These are phyloP conservation scores for Cecropterus lyciades DNA, from an alignment of 1,140 invertebrate genomes.

Conservation along the genomic window DNA sequence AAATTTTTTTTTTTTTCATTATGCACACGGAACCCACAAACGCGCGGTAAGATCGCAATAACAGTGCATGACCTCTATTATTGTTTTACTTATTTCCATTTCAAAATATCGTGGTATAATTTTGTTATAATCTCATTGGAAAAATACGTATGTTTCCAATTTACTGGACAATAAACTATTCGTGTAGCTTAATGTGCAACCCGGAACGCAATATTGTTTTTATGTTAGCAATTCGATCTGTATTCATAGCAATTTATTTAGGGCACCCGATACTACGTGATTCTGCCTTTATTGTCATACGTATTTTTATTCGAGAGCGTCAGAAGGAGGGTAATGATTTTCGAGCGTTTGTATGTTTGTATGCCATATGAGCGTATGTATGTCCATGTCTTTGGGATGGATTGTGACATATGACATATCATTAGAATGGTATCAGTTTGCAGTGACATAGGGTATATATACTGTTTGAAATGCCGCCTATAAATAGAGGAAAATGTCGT, in stretches of 20 bases:
- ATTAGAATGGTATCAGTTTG: too few relatives aligned
- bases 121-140: conserved; percentile 28
- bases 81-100: conserved; percentile 12
- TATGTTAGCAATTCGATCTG: conserved; percentile 25
- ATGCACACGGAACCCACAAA: too few relatives aligned
- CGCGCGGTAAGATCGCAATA: conserved; percentile 1
- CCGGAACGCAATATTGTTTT: conserved; percentile 28
- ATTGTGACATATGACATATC: too few relatives aligned
- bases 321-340: too few relatives aligned
- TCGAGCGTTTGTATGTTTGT: too few relatives aligned
- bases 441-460: too few relatives aligned
- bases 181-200: conserved; percentile 27
- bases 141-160: conserved; percentile 31
- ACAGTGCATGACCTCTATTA: conserved; percentile 14
- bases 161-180: conserved; percentile 33
- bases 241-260: conserved; percentile 15
- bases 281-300: conserved; percentile 1
- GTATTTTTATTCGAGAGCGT: not conserved
- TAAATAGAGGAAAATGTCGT: too few relatives aligned
- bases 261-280: not conserved
- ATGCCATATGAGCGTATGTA: too few relatives aligned
- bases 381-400: too few relatives aligned
- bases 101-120: conserved; percentile 17
- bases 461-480: too few relatives aligned
- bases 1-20: too few relatives aligned